Evolutionary conservation across 2,113 vertebrate genomes (phyloP), one percentile per base, ranked within the genome.

Genomic region (Arothron firmamentum): DNA sequence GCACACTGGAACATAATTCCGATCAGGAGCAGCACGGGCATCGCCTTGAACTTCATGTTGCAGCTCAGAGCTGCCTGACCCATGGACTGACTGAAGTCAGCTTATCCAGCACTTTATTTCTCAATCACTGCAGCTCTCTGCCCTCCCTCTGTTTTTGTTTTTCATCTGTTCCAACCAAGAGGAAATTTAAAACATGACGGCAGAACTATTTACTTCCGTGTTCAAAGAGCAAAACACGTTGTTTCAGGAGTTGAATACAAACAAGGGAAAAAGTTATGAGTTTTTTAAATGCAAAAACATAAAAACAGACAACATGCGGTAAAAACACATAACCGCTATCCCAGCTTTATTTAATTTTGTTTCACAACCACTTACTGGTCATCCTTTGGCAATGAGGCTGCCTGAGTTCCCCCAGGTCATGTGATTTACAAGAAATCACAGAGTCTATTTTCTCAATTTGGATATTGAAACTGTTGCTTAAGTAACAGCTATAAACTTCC

Each of bases 371-470:
- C 11, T 19, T 47, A 12, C 67, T 64, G 42, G 79, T 77, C 79
- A 79, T 75, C 46, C 23, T 17, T 3, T 66, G 45, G 5, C 4
- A 38, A 18, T 34, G 11, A 48, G 13, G 0, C 46, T 38, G 64
- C 20, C 65, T 56, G 12, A 28, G 75, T 88, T 88, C 67, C 73
- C 43, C 14, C 0, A 84, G 77, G 63, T 79, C 87, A 88, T 70
- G 86, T 90, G 88, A 88, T 80, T 91, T 87, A 57, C 68, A 61
- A 81, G 88, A 90, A 87, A 64, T 77, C 50, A 12, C 25, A 9
- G 48, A 38, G 49, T 52, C 16, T 3, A 20, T 5, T 67, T 1
- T 51, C 16, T 20, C 2, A 2, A 8, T 34, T 5, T 2, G 19
- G 25, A 20, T 13, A 4, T 21, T 31, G 20, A 6, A 19, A 31